A percentile compares a stretch with the other conserved stretches of the same genome.
Evolutionary conservation across 2,113 vertebrate genomes (phyloP).

Genomic region (Bambusicola thoracicus): DNA sequence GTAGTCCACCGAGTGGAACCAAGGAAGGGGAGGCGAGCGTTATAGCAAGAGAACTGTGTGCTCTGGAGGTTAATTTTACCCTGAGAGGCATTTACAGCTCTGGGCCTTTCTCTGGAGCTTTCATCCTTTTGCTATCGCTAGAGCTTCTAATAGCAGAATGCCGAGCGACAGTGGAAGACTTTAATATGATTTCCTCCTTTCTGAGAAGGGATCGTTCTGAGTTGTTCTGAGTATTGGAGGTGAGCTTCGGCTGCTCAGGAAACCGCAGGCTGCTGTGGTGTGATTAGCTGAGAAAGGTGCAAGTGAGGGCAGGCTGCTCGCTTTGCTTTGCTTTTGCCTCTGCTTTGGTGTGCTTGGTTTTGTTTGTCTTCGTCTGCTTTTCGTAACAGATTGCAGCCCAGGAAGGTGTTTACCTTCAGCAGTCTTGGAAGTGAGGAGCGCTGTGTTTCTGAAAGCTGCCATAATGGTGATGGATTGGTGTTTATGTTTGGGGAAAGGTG

Average conservation of each 20-base stretch:
- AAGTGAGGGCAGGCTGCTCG: conserved; percentile 6
- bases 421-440: neutral
- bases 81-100: neutral
- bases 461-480: neutral
- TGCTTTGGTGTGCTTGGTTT: neutral
- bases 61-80: neutral
- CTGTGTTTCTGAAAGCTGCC: neutral
- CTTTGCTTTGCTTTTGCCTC: neutral
- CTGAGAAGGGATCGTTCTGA: conserved; percentile 16
- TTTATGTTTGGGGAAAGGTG: neutral
- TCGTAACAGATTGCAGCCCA: neutral
- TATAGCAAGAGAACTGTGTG: neutral
- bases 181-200: neutral
- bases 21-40: neutral
- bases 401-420: neutral
- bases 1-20: neutral
- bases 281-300: neutral
- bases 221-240: neutral
- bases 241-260: neutral
- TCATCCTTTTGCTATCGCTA: neutral
- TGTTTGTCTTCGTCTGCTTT: neutral
- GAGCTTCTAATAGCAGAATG: conserved; percentile 20
- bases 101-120: neutral
- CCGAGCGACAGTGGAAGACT: neutral
- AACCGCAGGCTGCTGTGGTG: neutral